Evolutionary conservation across 2,888 invertebrate genomes (phyloP).

Genomic region (Hyposoter dolosus): DNA sequence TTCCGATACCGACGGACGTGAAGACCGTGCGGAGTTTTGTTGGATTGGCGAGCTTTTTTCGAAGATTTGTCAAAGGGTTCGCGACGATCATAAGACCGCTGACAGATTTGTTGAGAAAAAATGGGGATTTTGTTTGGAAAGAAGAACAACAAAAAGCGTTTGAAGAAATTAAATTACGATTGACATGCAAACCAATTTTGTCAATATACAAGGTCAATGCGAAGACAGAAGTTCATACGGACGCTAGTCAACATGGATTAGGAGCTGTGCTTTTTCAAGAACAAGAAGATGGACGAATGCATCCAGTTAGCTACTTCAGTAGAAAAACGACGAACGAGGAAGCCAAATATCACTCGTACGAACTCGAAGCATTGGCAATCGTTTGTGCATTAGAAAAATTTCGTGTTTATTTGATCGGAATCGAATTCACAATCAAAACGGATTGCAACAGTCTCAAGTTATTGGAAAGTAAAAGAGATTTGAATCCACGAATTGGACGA

Average conservation of each 20-base stretch:
- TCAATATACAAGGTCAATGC: slow-evolving; percentile 72
- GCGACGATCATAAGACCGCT: slow-evolving; percentile 73
- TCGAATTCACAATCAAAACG: slow-evolving; percentile 64
- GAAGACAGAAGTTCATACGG: slow-evolving; percentile 79
- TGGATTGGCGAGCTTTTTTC: slow-evolving; percentile 69
- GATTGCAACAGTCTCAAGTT: slow-evolving; percentile 61
- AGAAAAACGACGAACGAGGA: slow-evolving; percentile 59
- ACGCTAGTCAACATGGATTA: slow-evolving; percentile 77
- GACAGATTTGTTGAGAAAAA: slow-evolving; percentile 73
- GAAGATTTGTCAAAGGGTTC: slow-evolving; percentile 75
- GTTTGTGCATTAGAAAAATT: slow-evolving; percentile 59
- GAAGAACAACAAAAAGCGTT: slow-evolving; percentile 72
- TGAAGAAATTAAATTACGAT: slow-evolving; percentile 14
- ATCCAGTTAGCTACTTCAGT: slow-evolving; percentile 57
- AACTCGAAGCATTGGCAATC: slow-evolving; percentile 65
- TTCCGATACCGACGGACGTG: slow-evolving; percentile 8
- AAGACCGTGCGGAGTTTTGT: slow-evolving; percentile 30
- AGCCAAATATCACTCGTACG: slow-evolving; percentile 59
- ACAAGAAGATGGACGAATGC: slow-evolving; percentile 52
- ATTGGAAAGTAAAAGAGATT: slow-evolving; percentile 38
- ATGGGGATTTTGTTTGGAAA: slow-evolving; percentile 66
- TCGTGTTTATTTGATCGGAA: slow-evolving; percentile 64
- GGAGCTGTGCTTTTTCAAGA: slow-evolving; percentile 78
- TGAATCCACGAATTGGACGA: slow-evolving; percentile 50
- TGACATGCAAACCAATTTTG: slow-evolving; percentile 71